Base-by-base conservation (phyloP, 2,797 vertebrate species). In the Thaleichthys pacificus region DNA sequence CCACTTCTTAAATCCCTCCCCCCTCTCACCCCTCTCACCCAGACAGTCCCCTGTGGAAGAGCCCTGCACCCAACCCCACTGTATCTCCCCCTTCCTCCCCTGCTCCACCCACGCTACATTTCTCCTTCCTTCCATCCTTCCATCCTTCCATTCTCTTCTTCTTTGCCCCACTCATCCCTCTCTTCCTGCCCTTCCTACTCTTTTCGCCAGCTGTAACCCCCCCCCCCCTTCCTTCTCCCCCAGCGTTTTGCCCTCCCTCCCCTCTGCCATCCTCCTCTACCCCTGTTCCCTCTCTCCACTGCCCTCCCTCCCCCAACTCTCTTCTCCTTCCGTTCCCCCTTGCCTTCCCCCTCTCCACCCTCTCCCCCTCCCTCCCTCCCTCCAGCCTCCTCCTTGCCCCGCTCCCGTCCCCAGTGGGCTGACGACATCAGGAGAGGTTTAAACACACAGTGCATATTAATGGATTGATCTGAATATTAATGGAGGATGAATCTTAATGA, bases 391-490 rank as follows among this genome's bases (percentile, higher is more conserved):
- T 35, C 32, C 32, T 35, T 82, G 86, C 86, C 89, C 87, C 86
- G 26, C 82, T 86, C 84, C 79, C 70, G 81, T 91, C 93, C 91
- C 93, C 92, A 90, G 91, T 92, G 92, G 93, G 90, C 91, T 91
- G 90, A 91, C 85, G 89, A 93, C 90, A 93, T 91, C 88, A 92
- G 91, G 89, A 89, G 84, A 88, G 85, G 84, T 17, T 87, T 84
- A 86, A 90, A 91, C 90, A 87, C 90, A 77, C 68, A 1, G 64
- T 78, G 91, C 91, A 93, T 93, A 91, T 92, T 91, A 93, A 93
- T 91, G 84, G 87, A 86, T 87, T 88, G 82, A 88, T 91, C 89
- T 92, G 89, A 91, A 93, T 93, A 91, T 92, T 91, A 92, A 92
- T 92, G 89, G 90, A 86, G 72, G 83, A 77, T 88, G 92, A 88